Evolutionary conservation across 2,797 vertebrate genomes (phyloP).

Genomic region (Myotis planiceps): DNA sequence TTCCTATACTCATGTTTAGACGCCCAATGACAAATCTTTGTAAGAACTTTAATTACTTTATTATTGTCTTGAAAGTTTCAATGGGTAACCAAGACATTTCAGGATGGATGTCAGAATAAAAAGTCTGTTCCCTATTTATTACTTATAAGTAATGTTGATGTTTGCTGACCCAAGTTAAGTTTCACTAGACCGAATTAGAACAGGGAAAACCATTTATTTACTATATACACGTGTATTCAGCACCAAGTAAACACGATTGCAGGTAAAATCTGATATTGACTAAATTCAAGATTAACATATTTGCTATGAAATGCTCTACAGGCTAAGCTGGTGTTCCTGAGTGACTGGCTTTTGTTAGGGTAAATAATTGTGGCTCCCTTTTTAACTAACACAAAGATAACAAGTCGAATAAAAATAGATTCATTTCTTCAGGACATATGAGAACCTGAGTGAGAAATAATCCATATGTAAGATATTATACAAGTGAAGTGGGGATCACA

Average conservation of each 20-base stretch:
- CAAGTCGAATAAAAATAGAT: background rate
- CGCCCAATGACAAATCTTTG: background rate
- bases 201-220: background rate
- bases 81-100: background rate
- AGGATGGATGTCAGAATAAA: background rate
- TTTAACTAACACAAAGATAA: background rate
- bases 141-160: background rate
- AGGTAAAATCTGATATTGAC: conserved; percentile 15
- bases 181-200: background rate
- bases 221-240: background rate
- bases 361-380: background rate
- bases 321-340: background rate
- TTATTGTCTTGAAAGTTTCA: background rate
- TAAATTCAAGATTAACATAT: conserved; percentile 7
- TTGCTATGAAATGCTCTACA: background rate
- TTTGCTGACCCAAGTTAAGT: background rate
- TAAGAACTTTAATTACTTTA: background rate
- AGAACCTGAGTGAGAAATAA: background rate
- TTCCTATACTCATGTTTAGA: background rate
- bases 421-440: background rate
- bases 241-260: conserved; percentile 6
- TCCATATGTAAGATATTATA: background rate
- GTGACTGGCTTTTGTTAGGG: background rate
- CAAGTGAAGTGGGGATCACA: background rate
- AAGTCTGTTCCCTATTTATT: background rate